A percentile compares a stretch with the other conserved stretches of the same genome.
phyloP scores from a whole-genome alignment of 2,113 vertebrate genomes.

The Arvicanthis niloticus region DNA sequence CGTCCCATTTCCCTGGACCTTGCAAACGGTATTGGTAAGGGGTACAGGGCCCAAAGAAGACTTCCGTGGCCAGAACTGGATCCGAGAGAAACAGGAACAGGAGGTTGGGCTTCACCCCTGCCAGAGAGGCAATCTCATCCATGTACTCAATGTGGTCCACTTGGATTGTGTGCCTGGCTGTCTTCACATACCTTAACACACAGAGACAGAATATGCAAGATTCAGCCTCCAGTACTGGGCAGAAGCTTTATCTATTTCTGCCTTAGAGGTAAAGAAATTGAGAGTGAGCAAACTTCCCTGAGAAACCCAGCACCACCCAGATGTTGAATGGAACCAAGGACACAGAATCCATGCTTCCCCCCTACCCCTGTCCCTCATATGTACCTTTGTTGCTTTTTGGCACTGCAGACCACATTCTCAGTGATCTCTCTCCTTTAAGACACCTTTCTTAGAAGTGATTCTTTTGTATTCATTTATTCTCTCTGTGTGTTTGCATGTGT shows the following conservation, averaged over 20 bases:
- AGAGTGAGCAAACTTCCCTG: not conserved
- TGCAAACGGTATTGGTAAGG: conserved; percentile 91
- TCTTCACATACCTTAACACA: conserved; percentile 81
- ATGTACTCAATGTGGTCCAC: conserved; percentile 93
- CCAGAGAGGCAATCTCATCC: conserved; percentile 90
- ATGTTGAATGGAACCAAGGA: not conserved
- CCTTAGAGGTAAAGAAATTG: not conserved
- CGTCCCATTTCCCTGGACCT: conserved; percentile 89
- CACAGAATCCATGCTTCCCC: not conserved
- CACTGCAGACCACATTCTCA: not conserved
- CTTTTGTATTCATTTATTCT: not conserved
- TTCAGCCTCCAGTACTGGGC: not conserved
- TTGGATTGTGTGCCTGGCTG: conserved; percentile 91
- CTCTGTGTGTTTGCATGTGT: not conserved
- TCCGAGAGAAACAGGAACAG: conserved; percentile 87
- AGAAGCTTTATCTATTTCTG: not conserved
- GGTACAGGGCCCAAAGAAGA: conserved; percentile 88
- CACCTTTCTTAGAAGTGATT: not conserved
- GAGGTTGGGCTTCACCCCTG: conserved; percentile 89
- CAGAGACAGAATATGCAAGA: not conserved
- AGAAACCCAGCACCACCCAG: not conserved
- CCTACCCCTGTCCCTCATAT: too few species aligned
- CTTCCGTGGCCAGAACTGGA: conserved; percentile 85
- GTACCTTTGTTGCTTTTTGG: too few species aligned
- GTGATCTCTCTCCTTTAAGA: not conserved